Evolutionary conservation across 2,888 invertebrate species (phyloP), one percentile per base, ranked within the genome.

Genomic region (Heteropelma amictum): DNA sequence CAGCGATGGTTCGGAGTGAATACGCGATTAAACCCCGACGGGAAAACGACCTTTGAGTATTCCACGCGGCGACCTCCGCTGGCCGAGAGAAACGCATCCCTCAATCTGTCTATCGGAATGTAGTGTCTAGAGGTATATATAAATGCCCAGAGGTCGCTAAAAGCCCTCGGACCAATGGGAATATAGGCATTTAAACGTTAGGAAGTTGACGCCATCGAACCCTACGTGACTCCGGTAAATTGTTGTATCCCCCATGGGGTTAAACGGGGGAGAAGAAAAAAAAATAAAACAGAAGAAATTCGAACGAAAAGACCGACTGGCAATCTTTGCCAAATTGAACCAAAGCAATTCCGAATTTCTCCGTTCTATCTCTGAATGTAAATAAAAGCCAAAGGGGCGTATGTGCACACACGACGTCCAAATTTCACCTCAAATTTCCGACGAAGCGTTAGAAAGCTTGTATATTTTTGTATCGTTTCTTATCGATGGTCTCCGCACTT

Each of bases 171-270:
- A 49, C 67, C 47, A 58, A 47, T 38, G 56, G 58, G 56, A 68
- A 68, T 68, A 53, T 40, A 68, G 67, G 47, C 56, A 28, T 68
- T 68, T 58, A 68, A n/a, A 49, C 49, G 67, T 49, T 45, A 38
- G 38, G 35, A 58, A 49, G 30, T 64, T 53, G 53, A 53, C 64
- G 40, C 42, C 30, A 17, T 12, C 51, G n/a, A 42, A 53, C 40
- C 40, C 51, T 19, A 54, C 67, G 56, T 54, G 45, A 33, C 45
- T 35, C 47, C 10, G 23, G 33, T 19, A 19, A 14, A 33, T n/a
- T n/a, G 14, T 30, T 38, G 17, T 33, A 19, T 53, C n/a, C 53
- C 33, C 30, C 17, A 54, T 33, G 33, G 23, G 23, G 51, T 12
- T 14, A 30, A 26, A 49, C 7, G 42, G 12, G 19, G n/a, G 23